Percentiles rank a stretch among this genome's conserved stretches.
Evolutionary conservation across 2,113 vertebrate species (phyloP).

Genomic region (Myodes glareolus): DNA sequence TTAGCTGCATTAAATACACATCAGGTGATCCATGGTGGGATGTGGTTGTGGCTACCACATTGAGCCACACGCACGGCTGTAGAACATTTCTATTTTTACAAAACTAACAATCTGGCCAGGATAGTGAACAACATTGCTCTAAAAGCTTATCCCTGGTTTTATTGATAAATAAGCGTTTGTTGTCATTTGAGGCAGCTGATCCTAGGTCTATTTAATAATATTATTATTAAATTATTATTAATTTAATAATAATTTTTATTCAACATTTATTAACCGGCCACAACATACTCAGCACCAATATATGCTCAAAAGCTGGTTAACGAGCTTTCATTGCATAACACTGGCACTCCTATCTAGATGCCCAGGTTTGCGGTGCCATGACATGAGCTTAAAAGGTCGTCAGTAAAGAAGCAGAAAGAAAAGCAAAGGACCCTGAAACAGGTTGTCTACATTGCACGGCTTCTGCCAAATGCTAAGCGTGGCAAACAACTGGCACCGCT

Average conservation of each 20-base stretch:
- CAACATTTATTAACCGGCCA: neutral
- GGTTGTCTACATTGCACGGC: conserved; percentile 19
- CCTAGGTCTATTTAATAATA: neutral
- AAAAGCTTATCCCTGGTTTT: neutral
- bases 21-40: neutral
- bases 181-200: neutral
- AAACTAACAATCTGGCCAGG: neutral
- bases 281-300: neutral
- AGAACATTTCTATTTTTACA: neutral
- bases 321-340: neutral
- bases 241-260: too few relatives aligned
- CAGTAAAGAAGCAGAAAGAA: conserved; percentile 19
- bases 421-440: conserved; percentile 1
- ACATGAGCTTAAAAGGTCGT: neutral
- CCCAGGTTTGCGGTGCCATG: neutral
- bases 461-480: conserved; percentile 42
- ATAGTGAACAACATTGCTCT: neutral
- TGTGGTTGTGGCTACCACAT: neutral
- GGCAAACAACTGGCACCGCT: neutral
- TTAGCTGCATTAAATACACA: neutral
- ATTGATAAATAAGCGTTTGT: neutral
- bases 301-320: neutral
- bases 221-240: too few relatives aligned
- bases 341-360: neutral
- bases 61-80: neutral